Percentiles rank a stretch among this genome's conserved stretches.
These are phyloP conservation scores for Notolabrus celidotus DNA, from an alignment of 2,797 vertebrate genomes.

Conservation along the genomic window DNA sequence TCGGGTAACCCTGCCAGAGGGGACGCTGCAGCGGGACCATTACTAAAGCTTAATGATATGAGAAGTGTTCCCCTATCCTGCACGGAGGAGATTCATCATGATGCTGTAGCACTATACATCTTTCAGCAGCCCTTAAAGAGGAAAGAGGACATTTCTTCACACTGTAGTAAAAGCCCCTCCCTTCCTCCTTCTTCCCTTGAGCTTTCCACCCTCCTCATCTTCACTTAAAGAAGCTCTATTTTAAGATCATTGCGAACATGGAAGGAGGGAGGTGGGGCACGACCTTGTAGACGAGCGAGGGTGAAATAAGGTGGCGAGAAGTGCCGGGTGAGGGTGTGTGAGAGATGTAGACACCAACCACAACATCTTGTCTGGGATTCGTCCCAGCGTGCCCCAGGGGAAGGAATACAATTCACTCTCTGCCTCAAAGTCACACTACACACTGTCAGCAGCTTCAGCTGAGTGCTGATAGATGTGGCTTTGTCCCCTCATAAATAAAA, in stretches of 20 bases:
- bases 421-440: conserved; percentile 69
- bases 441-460: conserved; percentile 68
- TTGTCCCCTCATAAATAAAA: conserved; percentile 74
- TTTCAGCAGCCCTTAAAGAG: conserved; percentile 71
- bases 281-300: conserved; percentile 57
- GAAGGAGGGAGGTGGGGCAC: conserved; percentile 15
- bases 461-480: conserved; percentile 70
- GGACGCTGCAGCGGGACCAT: conserved; percentile 71
- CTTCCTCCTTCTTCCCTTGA: conserved; percentile 47
- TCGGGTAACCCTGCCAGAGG: conserved; percentile 54
- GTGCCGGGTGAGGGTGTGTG: conserved; percentile 17
- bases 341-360: conserved; percentile 50
- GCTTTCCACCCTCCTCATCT: conserved; percentile 66
- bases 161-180: conserved; percentile 58
- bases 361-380: conserved; percentile 56
- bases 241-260: conserved; percentile 53
- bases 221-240: conserved; percentile 71
- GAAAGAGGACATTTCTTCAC: conserved; percentile 66
- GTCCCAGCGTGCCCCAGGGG: conserved; percentile 48
- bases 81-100: conserved; percentile 72
- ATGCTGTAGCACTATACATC: conserved; percentile 70
- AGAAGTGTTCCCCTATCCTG: conserved; percentile 74
- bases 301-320: conserved; percentile 39
- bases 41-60: conserved; percentile 84
- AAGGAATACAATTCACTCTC: conserved; percentile 65